Evolutionary conservation across 2,888 invertebrate genomes (phyloP).

Genomic region (Hylaea fasciaria): DNA sequence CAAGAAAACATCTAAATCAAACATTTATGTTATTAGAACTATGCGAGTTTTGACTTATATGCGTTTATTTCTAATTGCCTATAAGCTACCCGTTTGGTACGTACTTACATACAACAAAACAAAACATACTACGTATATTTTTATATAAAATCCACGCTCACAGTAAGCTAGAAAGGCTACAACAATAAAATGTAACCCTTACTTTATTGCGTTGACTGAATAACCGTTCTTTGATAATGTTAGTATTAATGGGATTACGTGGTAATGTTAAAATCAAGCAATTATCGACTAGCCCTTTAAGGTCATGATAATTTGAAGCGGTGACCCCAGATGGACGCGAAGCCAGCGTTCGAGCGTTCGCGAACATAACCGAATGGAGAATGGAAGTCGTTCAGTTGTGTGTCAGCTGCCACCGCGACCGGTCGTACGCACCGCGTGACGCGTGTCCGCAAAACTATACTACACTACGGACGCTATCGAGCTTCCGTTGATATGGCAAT

Average conservation of each 20-base stretch:
- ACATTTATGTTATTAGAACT: too few relatives aligned
- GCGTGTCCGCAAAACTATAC: conserved; percentile 9
- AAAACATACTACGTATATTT: too few relatives aligned
- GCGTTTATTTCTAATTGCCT: too few relatives aligned
- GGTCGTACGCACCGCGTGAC: conserved; percentile 47
- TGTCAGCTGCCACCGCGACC: conserved; percentile 52
- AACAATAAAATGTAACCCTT: not conserved
- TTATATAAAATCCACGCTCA: not conserved
- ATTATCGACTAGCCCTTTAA: conserved; percentile 72
- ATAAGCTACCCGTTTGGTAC: too few relatives aligned
- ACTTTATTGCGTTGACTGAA: conserved; percentile 5
- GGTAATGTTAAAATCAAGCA: conserved; percentile 51
- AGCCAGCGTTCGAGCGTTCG: conserved; percentile 18
- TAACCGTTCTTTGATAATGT: not conserved
- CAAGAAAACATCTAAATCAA: too few relatives aligned
- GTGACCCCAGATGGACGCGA: conserved; percentile 44
- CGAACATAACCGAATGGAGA: conserved; percentile 34
- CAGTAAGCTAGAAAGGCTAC: not conserved
- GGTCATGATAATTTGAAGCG: conserved; percentile 76
- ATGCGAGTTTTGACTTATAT: too few relatives aligned
- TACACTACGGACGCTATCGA: conserved; percentile 19
- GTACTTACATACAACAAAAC: too few relatives aligned
- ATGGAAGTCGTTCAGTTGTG: conserved; percentile 63
- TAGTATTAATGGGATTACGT: conserved; percentile 23
- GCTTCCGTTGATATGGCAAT: conserved; percentile 23